Evolutionary conservation across 2,888 invertebrate species (phyloP).

Genomic region (Pristionchus exspectatus): DNA sequence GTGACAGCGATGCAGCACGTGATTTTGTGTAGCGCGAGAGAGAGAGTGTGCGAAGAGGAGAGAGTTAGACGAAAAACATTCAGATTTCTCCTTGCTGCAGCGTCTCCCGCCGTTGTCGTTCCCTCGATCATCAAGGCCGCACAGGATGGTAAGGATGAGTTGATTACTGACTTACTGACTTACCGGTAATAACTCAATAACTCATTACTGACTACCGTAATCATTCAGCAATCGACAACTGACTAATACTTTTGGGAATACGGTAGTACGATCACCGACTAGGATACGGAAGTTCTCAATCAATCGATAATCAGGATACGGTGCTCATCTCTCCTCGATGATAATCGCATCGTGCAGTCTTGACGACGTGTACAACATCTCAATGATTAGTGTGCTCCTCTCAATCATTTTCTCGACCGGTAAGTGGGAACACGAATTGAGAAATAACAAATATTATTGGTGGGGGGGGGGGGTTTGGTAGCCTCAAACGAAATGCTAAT

Average conservation of each 20-base stretch:
- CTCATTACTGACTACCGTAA: no score
- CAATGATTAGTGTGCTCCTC: slow-evolving; percentile 91
- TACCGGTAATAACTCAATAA: no score
- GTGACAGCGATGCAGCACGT: no score
- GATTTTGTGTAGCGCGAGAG: no score
- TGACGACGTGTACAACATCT: slow-evolving; percentile 95
- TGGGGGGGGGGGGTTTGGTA: no score
- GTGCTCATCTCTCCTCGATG: slow-evolving; percentile 95
- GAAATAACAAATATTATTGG: no score
- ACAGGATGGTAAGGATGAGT: slow-evolving; percentile 29
- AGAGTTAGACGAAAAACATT: no score
- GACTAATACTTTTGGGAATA: neutral
- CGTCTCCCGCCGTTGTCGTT: slow-evolving; percentile 96
- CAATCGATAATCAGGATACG: slow-evolving; percentile 83
- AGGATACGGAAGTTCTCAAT: neutral
- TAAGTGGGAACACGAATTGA: no score
- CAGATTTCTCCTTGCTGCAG: slow-evolving; percentile 90
- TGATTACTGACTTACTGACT: no score
- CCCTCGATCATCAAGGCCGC: slow-evolving; percentile 87
- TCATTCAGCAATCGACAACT: no score
- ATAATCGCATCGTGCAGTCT: slow-evolving; percentile 95
- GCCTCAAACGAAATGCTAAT: no score
- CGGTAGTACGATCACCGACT: neutral
- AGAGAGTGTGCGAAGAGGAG: no score
- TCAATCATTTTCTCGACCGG: slow-evolving; percentile 90